Percentiles rank a stretch among this genome's conserved stretches.
Conservation (phyloP, 2,113 vertebrate genomes). For the Corythoichthys intestinalis region DNA sequence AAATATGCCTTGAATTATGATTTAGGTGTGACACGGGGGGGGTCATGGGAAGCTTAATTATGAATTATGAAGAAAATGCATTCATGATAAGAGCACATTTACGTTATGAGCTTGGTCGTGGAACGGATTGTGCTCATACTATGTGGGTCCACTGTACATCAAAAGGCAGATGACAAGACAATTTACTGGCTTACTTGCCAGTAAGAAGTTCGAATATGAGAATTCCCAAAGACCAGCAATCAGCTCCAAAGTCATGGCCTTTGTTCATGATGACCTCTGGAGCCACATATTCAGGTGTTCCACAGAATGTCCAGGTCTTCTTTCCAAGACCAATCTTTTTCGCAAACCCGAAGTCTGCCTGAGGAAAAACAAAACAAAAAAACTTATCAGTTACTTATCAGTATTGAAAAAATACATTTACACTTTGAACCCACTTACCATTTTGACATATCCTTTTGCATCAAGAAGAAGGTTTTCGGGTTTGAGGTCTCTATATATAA, state of each 20-base stretch:
- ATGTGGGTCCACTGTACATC: no score
- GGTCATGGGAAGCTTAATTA: no score
- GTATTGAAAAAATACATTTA: neutral
- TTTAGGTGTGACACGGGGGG: no score
- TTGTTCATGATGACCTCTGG: constrained; percentile 78
- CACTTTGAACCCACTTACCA: constrained; percentile 48
- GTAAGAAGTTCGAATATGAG: constrained; percentile 77
- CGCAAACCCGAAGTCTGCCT: constrained; percentile 79
- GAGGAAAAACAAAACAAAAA: neutral
- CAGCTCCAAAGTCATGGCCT: constrained; percentile 76
- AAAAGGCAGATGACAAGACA: neutral
- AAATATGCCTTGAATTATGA: no score
- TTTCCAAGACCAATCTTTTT: constrained; percentile 73
- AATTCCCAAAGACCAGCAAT: constrained; percentile 77
- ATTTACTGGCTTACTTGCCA: constrained; percentile 62
- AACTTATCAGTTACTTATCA: no score
- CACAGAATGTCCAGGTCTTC: constrained; percentile 79
- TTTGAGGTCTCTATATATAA: constrained; percentile 75
- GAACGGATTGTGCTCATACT: no score
- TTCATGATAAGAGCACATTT: no score
- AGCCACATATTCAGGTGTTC: constrained; percentile 77
- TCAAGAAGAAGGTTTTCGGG: constrained; percentile 76
- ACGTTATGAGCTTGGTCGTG: no score
- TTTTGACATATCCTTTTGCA: constrained; percentile 71
- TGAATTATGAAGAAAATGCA: no score